Percentiles rank a stretch among this genome's conserved stretches.
These are phyloP conservation scores for Acanthurus tractus DNA, from an alignment of 2,797 vertebrate species.

Conservation along the genomic window DNA sequence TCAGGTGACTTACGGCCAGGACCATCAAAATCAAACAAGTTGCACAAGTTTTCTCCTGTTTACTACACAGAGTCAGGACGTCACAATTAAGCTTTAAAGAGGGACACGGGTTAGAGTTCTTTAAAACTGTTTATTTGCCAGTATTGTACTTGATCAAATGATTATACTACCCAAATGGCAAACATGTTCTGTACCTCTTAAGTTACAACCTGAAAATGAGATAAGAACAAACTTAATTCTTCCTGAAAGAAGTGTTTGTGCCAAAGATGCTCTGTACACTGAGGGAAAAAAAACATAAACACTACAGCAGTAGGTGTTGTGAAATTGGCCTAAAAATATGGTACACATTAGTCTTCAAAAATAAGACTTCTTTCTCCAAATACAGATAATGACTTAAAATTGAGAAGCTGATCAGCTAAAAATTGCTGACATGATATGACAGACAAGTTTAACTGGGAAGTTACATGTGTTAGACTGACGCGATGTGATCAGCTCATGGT, in stretches of 20 bases:
- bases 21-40: background rate
- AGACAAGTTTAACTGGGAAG: too few relatives aligned
- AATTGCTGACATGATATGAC: too few relatives aligned
- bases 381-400: background rate
- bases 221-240: background rate
- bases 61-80: background rate
- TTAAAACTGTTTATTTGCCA: background rate
- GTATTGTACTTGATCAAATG: background rate
- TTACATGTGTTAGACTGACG: too few relatives aligned
- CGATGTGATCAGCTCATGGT: background rate
- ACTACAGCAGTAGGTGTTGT: too few relatives aligned
- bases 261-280: background rate
- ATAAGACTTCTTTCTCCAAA: background rate
- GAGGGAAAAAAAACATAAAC: too few relatives aligned
- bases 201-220: background rate
- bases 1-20: background rate
- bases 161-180: background rate
- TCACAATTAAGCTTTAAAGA: background rate
- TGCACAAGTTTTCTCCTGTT: background rate
- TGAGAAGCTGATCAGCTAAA: background rate
- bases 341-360: background rate
- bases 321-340: background rate
- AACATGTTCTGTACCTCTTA: background rate
- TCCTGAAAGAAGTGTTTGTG: background rate
- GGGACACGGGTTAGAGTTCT: background rate